Conservation (phyloP, 53 echinoderm and acorn worm genomes). For the Stichopus horrens region DNA sequence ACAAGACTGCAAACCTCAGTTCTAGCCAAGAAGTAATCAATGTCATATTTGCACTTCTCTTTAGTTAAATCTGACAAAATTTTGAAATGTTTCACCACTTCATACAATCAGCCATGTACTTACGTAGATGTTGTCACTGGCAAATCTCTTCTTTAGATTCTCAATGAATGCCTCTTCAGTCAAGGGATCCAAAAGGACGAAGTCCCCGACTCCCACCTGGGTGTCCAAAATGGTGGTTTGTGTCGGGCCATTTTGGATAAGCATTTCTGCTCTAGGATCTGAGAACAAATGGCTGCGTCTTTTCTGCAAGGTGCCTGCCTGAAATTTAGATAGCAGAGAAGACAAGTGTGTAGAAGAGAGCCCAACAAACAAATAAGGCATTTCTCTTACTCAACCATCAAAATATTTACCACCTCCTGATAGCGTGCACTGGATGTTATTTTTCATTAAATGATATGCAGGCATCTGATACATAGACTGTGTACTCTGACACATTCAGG, state of each 20-base stretch:
- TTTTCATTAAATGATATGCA: too few relatives aligned
- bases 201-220: slow-evolving; percentile 93
- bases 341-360: neutral
- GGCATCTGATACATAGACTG: too few relatives aligned
- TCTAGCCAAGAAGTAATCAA: too few relatives aligned
- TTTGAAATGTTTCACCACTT: too few relatives aligned
- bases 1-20: too few relatives aligned
- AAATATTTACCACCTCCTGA: too few relatives aligned
- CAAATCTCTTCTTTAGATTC: slow-evolving; percentile 75
- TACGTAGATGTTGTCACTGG: slow-evolving; percentile 81
- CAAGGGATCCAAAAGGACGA: slow-evolving; percentile 84
- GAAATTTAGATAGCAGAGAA: neutral
- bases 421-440: too few relatives aligned
- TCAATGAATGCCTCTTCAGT: slow-evolving; percentile 87
- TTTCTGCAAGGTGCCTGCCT: slow-evolving; percentile 2
- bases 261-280: slow-evolving; percentile 28
- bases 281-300: slow-evolving; percentile 30
- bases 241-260: slow-evolving; percentile 29
- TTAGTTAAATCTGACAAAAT: too few relatives aligned
- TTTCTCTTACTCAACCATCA: too few relatives aligned
- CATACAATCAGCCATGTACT: slow-evolving; percentile 51
- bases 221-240: slow-evolving; percentile 74
- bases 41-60: too few relatives aligned
- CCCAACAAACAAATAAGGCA: neutral
- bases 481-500: too few relatives aligned